These are phyloP conservation scores for Ennomos quercinarius DNA, from an alignment of 2,888 invertebrate species.

Conservation along the genomic window DNA sequence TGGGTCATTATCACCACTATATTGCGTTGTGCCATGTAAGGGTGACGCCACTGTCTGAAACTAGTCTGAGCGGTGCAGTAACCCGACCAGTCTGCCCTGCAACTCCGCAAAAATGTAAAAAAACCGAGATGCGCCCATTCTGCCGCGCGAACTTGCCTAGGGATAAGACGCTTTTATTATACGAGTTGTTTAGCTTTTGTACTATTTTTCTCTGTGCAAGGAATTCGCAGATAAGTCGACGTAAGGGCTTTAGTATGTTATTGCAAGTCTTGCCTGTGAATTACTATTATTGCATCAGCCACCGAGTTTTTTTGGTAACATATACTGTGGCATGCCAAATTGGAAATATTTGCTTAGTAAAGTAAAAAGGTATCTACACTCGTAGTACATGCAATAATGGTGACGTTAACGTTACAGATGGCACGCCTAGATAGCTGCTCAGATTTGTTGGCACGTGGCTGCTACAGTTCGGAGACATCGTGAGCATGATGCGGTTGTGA, in stretches of 20 bases:
- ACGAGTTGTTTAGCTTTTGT: slow-evolving; percentile 1
- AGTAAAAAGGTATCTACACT: no score
- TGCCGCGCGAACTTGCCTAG: slow-evolving; percentile 1
- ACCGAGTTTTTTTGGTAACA: background rate
- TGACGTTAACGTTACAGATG: background rate
- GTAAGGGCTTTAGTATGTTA: background rate
- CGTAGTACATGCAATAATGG: no score
- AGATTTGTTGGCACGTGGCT: slow-evolving; percentile 1
- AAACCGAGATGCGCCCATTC: slow-evolving; percentile 13
- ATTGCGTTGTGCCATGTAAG: slow-evolving; percentile 14
- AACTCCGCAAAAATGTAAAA: slow-evolving; percentile 23
- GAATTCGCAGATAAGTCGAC: slow-evolving; percentile 9
- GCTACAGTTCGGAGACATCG: background rate
- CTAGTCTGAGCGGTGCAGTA: slow-evolving; percentile 6
- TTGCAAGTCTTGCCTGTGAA: background rate
- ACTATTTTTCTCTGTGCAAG: slow-evolving; percentile 8
- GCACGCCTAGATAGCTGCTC: background rate
- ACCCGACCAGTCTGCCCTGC: slow-evolving; percentile 8
- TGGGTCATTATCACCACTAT: slow-evolving; percentile 21
- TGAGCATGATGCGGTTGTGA: background rate
- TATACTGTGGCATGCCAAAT: no score
- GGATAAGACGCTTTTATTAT: slow-evolving; percentile 19
- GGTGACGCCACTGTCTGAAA: slow-evolving; percentile 15
- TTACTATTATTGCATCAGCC: slow-evolving; percentile 14
- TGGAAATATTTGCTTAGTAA: no score